Evolutionary conservation across 2,113 vertebrate species (phyloP).

Genomic region (Madoqua kirkii): DNA sequence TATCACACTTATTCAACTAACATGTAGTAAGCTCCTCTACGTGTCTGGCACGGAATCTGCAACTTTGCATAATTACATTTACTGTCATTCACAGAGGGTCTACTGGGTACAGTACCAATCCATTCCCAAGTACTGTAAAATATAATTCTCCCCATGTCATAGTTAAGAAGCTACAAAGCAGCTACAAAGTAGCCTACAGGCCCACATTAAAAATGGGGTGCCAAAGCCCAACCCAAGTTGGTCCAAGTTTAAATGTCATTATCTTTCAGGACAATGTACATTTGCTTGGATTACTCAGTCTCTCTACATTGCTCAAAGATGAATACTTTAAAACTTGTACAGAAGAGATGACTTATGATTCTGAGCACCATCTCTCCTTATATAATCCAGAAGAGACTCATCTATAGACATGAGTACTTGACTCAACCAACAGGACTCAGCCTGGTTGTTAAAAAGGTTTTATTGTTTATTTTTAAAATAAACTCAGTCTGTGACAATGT

Average conservation of each 20-base stretch:
- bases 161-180: not conserved
- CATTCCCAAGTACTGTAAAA: not conserved
- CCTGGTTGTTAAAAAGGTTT: not conserved
- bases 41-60: not conserved
- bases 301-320: not conserved
- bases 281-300: not conserved
- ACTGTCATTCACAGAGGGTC: not conserved
- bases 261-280: not conserved
- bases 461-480: not conserved
- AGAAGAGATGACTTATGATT: not conserved
- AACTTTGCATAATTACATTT: not conserved
- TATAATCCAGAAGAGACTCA: not conserved
- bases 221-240: not conserved
- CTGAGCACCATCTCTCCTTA: rapidly evolving
- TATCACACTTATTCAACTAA: not conserved
- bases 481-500: not conserved
- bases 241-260: not conserved
- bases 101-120: not conserved
- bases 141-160: not conserved
- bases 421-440: not conserved
- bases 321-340: not conserved
- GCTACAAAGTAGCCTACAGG: not conserved
- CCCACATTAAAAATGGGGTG: not conserved
- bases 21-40: not conserved
- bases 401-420: not conserved